phyloP scores from a whole-genome alignment of 2,113 vertebrate genomes.

The Sclerurus mexicanus region DNA sequence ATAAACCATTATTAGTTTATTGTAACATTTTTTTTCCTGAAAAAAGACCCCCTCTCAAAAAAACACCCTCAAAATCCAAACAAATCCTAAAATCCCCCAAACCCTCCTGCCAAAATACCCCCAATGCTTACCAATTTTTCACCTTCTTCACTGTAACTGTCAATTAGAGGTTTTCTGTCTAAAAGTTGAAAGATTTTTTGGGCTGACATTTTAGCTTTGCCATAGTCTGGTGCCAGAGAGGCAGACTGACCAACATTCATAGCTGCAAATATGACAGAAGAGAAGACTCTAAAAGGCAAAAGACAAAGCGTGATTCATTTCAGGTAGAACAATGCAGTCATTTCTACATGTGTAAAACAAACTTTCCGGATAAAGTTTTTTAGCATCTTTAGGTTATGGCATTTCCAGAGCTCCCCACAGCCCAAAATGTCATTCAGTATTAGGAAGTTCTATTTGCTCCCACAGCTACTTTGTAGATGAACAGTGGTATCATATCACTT shows the following conservation, averaged over 20 bases:
- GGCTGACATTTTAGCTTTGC: constrained; percentile 56
- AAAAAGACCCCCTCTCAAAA: not conserved
- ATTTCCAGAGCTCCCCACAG: not conserved
- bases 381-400: not conserved
- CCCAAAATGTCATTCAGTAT: not conserved
- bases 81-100: not conserved
- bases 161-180: constrained; percentile 59
- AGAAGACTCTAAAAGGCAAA: constrained; percentile 50
- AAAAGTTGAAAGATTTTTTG: constrained; percentile 68
- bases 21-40: not conserved
- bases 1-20: not conserved
- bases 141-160: constrained; percentile 65
- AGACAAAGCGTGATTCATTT: not conserved
- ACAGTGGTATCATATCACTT: not conserved
- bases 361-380: not conserved
- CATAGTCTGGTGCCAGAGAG: constrained; percentile 65
- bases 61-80: not conserved
- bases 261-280: constrained; percentile 49
- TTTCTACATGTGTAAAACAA: not conserved
- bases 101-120: not conserved
- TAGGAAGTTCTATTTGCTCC: not conserved
- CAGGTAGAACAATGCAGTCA: not conserved
- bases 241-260: constrained; percentile 61
- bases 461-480: not conserved
- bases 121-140: constrained; percentile 62